Conservation (phyloP, 2,797 vertebrate genomes). For the Catamblyrhynchus diadema region DNA sequence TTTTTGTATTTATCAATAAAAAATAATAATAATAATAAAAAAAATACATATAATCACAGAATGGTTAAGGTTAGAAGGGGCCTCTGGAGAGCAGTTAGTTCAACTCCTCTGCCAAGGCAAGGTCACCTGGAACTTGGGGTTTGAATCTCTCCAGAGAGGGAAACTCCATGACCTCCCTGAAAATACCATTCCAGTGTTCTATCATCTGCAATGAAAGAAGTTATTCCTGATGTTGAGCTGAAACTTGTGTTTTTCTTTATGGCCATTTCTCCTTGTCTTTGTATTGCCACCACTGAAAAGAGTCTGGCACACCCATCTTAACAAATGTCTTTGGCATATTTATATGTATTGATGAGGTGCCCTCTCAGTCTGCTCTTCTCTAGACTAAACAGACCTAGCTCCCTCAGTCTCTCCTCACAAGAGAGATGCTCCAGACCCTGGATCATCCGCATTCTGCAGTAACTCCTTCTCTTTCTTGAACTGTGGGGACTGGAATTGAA, state of each 20-base stretch:
- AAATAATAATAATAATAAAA: not conserved
- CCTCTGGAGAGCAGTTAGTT: not conserved
- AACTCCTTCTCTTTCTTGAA: not conserved
- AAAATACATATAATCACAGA: not conserved
- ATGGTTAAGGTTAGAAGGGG: not conserved
- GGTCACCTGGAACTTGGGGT: fast-evolving
- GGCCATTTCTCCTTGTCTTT: not conserved
- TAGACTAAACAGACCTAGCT: not conserved
- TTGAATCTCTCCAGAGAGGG: not conserved
- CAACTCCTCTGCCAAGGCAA: fast-evolving
- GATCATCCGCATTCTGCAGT: too few relatives aligned
- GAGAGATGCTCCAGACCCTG: not conserved
- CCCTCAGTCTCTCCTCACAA: not conserved
- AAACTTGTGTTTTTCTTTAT: not conserved
- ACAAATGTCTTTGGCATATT: not conserved
- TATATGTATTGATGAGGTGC: not conserved
- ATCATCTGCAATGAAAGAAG: not conserved
- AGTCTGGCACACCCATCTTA: not conserved
- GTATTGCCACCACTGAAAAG: not conserved
- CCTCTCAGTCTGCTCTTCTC: not conserved
- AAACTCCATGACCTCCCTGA: not conserved
- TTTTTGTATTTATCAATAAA: not conserved
- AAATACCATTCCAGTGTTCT: not conserved
- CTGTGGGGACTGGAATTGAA: not conserved
- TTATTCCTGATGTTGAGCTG: not conserved